Conservation (phyloP, 2,888 invertebrate species). For the Watsonalla binaria region DNA sequence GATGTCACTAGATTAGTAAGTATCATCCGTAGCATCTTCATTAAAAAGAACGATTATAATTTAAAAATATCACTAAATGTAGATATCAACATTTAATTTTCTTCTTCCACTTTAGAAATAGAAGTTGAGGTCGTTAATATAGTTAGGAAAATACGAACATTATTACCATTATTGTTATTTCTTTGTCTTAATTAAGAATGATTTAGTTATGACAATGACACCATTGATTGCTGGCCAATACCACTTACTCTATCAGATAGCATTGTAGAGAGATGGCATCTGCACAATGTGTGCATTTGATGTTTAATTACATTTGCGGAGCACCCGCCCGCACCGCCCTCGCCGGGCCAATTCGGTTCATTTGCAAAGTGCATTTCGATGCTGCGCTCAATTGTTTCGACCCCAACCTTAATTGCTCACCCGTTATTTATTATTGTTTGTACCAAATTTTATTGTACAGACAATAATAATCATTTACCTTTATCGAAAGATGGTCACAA, state of each 20-base stretch:
- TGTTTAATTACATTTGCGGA: slow-evolving; percentile 67
- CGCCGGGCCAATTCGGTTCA: slow-evolving; percentile 57
- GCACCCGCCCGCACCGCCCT: slow-evolving; percentile 23
- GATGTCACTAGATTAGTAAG: too few relatives aligned
- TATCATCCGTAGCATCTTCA: too few relatives aligned
- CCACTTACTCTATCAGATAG: not conserved
- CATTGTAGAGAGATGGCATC: slow-evolving; percentile 38
- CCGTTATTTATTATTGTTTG: slow-evolving; percentile 70
- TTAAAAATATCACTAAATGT: too few relatives aligned
- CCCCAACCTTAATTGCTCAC: slow-evolving; percentile 67
- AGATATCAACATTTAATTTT: too few relatives aligned
- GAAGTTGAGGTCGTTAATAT: too few relatives aligned
- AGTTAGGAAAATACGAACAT: too few relatives aligned
- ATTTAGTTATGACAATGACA: not conserved
- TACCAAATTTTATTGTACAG: slow-evolving; percentile 47
- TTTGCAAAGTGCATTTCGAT: slow-evolving; percentile 78
- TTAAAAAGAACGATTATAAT: too few relatives aligned
- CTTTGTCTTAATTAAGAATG: too few relatives aligned
- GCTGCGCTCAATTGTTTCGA: slow-evolving; percentile 64
- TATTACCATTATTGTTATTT: too few relatives aligned
- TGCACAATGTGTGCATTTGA: slow-evolving; percentile 51
- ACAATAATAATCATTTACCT: slow-evolving; percentile 37
- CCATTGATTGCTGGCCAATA: not conserved
- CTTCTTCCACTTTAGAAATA: too few relatives aligned
- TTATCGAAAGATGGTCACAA: slow-evolving; percentile 26